Base-by-base conservation (phyloP, 2,888 invertebrate species). In the Galeruca laticollis region DNA sequence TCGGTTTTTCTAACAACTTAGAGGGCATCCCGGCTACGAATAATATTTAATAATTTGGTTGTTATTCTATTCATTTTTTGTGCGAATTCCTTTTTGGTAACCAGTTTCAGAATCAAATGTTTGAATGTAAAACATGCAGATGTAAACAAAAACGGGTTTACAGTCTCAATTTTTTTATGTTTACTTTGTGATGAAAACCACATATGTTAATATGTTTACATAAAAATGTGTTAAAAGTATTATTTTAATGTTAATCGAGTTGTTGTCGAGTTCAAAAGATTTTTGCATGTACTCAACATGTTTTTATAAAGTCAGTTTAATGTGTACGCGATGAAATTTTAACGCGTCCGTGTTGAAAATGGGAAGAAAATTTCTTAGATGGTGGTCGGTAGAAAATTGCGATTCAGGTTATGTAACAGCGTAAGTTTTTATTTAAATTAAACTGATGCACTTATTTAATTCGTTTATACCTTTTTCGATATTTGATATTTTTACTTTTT, bases 171-270 rank as follows among this genome's bases (percentile, higher is more conserved):
- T 56, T 56, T n/a, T 40, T 54, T 37, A 18, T 62, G 20, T 35
- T 56, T n/a, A 21, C 40, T 8, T 43, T 61, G 21, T 31, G 26
- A 56, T 43, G 26, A 15, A 54, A 43, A 15, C 54, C n/a, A 18
- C 54, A 63, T 37, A 63, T 63, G 63, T 63, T 56, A 62, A 56
- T 63, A 18, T 63, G 43, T 63, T 63, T 63, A 15, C 18, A 43
- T 54, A 54, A 26, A 43, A 61, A 70, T 49, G 67, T 70, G 70
- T 67, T 63, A 68, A 68, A 70, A 63, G 52, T 68, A 54, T 59
- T 40, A 47, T 9, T 21, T 21, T 11, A 13, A 26, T 63, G 70
- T 49, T 70, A 70, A 70, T 70, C 51, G 52, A 60, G 31, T 63
- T 59, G 59, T 68, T 68, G 60, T 60, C 37, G 13, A 10, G 54